Evolutionary conservation across 2,797 vertebrate species (phyloP).

Genomic region (Pogonophryne albipinna): DNA sequence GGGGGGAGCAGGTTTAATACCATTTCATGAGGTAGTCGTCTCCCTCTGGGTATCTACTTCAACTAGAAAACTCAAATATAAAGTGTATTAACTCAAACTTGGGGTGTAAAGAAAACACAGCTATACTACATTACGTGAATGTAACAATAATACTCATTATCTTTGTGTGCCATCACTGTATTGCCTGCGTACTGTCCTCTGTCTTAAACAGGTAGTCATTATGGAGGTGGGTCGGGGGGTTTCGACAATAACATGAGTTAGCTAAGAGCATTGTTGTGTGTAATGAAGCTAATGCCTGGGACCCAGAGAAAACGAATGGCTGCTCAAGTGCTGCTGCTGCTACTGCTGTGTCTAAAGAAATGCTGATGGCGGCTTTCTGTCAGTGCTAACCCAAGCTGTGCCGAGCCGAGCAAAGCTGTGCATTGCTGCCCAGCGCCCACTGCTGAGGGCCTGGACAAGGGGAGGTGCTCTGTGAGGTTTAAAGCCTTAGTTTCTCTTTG

Average conservation of each 20-base stretch:
- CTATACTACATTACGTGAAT: slow-evolving; percentile 49
- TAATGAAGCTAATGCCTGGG: slow-evolving; percentile 66
- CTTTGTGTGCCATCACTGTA: slow-evolving; percentile 55
- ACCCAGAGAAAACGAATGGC: slow-evolving; percentile 77
- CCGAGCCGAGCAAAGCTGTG: slow-evolving; percentile 89
- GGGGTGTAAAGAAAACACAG: slow-evolving; percentile 36
- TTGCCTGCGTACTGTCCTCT: slow-evolving; percentile 49
- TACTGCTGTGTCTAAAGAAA: slow-evolving; percentile 68
- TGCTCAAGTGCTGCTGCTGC: slow-evolving; percentile 78
- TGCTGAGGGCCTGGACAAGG: slow-evolving; percentile 92
- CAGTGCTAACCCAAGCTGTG: slow-evolving; percentile 76
- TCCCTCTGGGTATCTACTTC: slow-evolving; percentile 64
- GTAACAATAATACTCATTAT: slow-evolving; percentile 65
- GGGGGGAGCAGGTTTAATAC: slow-evolving; percentile 71
- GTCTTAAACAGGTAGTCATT: slow-evolving; percentile 49
- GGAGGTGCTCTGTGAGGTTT: slow-evolving; percentile 96
- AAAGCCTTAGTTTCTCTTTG: slow-evolving; percentile 96
- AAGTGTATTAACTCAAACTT: slow-evolving; percentile 43
- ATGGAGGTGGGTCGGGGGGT: slow-evolving; percentile 44
- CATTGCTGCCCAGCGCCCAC: slow-evolving; percentile 84
- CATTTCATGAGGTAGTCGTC: slow-evolving; percentile 75
- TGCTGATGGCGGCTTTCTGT: slow-evolving; percentile 75
- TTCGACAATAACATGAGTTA: slow-evolving; percentile 62
- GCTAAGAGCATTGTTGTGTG: slow-evolving; percentile 71
- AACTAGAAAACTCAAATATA: slow-evolving; percentile 40